These are phyloP conservation scores for Galerucella nymphaeae DNA, from an alignment of 2,888 invertebrate species.

Conservation along the genomic window DNA sequence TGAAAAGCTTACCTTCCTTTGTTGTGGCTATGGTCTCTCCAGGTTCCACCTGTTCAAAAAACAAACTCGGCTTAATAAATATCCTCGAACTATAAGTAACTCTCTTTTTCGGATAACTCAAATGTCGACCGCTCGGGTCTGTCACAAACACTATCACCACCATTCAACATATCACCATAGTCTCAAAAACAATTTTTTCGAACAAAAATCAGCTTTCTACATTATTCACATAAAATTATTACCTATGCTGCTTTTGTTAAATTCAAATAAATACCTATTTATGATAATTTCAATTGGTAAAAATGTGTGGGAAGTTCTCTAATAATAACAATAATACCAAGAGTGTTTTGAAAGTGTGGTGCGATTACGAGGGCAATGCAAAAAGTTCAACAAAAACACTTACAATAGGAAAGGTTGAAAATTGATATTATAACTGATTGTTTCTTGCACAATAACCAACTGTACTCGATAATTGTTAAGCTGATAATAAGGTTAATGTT, in stretches of 20 bases:
- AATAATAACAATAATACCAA: too few relatives aligned
- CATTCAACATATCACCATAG: conserved; percentile 66
- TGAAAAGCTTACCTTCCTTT: conserved; percentile 79
- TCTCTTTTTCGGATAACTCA: conserved; percentile 55
- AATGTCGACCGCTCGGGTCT: conserved; percentile 69
- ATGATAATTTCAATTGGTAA: background rate
- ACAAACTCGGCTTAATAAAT: conserved; percentile 60
- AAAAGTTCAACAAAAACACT: too few relatives aligned
- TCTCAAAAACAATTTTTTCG: conserved; percentile 37
- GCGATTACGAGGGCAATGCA: too few relatives aligned
- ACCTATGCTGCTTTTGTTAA: background rate
- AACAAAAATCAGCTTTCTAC: conserved; percentile 18
- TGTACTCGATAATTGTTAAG: background rate
- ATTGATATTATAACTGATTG: background rate
- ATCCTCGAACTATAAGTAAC: conserved; percentile 63
- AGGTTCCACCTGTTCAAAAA: conserved; percentile 69
- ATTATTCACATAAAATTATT: background rate
- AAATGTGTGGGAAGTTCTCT: background rate
- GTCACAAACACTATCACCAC: conserved; percentile 76
- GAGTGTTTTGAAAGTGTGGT: too few relatives aligned
- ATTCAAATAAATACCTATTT: background rate
- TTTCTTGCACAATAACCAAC: background rate
- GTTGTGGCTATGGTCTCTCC: conserved; percentile 85
- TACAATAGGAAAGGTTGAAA: too few relatives aligned
- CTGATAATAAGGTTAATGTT: conserved; percentile 12